Evolutionary conservation across 2,888 invertebrate genomes (phyloP).

Genomic region (Drosophila recens): DNA sequence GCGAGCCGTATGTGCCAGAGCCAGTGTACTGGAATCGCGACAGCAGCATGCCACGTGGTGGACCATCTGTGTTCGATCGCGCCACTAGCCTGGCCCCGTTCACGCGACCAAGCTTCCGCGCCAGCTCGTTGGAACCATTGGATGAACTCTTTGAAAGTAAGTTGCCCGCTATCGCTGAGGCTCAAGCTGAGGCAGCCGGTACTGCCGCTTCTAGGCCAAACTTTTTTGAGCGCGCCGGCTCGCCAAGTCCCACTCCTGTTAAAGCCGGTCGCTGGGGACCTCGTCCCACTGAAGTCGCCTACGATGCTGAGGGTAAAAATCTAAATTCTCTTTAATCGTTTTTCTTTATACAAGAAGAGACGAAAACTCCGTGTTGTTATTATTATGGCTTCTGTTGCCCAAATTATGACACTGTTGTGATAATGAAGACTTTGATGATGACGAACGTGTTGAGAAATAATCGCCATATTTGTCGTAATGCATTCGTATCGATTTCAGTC

Average conservation of each 20-base stretch:
- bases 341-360: conserved; percentile 70
- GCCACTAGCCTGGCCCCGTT: conserved; percentile 83
- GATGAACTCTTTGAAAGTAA: conserved; percentile 84
- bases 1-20: conserved; percentile 83
- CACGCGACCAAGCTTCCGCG: conserved; percentile 81
- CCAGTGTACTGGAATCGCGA: conserved; percentile 78
- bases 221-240: conserved; percentile 87
- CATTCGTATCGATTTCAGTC: conserved; percentile 42
- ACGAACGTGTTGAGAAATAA: conserved; percentile 66
- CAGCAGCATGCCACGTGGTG: conserved; percentile 77
- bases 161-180: conserved; percentile 72
- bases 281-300: conserved; percentile 90
- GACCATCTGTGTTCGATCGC: conserved; percentile 82
- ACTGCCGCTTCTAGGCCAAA: conserved; percentile 63
- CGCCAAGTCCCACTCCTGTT: conserved; percentile 89
- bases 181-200: conserved; percentile 56
- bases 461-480: conserved; percentile 65
- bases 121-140: conserved; percentile 84
- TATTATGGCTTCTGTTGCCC: conserved; percentile 59
- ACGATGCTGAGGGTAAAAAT: conserved; percentile 90
- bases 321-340: conserved; percentile 64
- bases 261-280: conserved; percentile 90
- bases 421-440: conserved; percentile 26
- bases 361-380: conserved; percentile 65
- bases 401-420: conserved; percentile 35